These are phyloP conservation scores for Theristicus caerulescens DNA, from an alignment of 2,113 vertebrate species.

Conservation along the genomic window DNA sequence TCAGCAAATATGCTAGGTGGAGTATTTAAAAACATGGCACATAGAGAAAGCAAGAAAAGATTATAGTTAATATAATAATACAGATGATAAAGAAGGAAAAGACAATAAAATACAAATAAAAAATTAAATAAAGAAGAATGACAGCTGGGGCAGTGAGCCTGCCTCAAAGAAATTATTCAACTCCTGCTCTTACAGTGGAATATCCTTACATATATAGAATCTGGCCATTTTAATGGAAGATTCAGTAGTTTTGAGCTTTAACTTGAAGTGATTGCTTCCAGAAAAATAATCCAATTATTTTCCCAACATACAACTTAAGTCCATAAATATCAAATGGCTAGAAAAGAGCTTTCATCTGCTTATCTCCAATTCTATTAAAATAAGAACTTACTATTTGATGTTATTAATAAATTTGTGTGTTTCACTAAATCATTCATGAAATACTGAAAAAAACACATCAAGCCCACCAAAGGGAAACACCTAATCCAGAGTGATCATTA, in stretches of 20 bases:
- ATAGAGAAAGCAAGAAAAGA: neutral
- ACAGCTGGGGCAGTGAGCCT: neutral
- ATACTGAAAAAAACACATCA: neutral
- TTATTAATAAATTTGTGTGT: neutral
- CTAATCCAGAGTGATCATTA: neutral
- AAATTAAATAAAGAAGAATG: neutral
- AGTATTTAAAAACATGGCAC: neutral
- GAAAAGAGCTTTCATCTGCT: neutral
- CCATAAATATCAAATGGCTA: neutral
- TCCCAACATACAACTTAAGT: neutral
- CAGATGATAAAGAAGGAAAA: neutral
- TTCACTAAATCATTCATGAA: neutral
- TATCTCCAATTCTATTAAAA: neutral
- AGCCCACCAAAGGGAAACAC: neutral
- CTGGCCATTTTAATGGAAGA: neutral
- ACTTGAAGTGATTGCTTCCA: neutral
- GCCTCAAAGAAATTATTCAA: neutral
- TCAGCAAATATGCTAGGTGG: neutral
- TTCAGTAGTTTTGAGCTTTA: neutral
- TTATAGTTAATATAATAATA: neutral
- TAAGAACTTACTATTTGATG: neutral
- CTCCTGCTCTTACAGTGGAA: neutral
- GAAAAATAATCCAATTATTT: neutral
- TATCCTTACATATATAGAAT: neutral
- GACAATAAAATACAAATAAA: neutral